phyloP scores from a whole-genome alignment of 2,888 invertebrate species.

The Cheilosia soror region DNA sequence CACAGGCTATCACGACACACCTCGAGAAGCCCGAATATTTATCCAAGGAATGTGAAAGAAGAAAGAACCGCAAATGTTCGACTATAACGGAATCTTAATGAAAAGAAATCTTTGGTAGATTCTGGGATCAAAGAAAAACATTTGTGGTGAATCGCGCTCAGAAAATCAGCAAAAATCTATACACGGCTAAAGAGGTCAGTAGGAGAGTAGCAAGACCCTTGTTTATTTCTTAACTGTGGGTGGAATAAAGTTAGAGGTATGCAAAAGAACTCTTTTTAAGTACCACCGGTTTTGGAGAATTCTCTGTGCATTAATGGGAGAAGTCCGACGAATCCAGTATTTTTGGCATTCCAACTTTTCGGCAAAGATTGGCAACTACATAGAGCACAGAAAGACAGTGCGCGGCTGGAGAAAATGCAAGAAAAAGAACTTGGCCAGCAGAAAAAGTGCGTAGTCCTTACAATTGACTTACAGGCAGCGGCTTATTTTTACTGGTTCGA shows the following conservation, averaged over 20 bases:
- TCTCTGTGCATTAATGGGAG: neutral
- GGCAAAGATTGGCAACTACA: constrained; percentile 25
- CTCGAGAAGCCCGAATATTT: constrained; percentile 6
- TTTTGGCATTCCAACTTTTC: constrained; percentile 5
- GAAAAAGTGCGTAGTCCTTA: constrained; percentile 16
- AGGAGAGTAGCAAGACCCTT: constrained; percentile 4
- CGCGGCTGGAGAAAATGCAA: constrained; percentile 4
- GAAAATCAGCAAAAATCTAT: neutral
- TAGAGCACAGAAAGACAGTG: constrained; percentile 25
- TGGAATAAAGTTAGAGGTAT: neutral
- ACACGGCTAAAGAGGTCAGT: constrained; percentile 3
- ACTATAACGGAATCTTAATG: neutral
- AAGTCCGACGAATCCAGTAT: neutral
- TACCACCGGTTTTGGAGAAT: neutral
- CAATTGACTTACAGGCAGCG: too few species aligned
- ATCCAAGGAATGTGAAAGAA: constrained; percentile 6
- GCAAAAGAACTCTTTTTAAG: constrained; percentile 5
- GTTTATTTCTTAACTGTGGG: neutral
- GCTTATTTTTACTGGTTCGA: too few species aligned
- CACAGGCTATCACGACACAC: neutral
- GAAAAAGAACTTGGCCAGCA: constrained; percentile 19
- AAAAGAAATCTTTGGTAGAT: constrained; percentile 3
- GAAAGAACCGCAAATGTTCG: constrained; percentile 2
- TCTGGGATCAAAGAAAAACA: neutral
- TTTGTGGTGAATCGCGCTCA: constrained; percentile 1